A percentile compares a stretch with the other conserved stretches of the same genome.
Evolutionary conservation across 2,888 invertebrate species (phyloP).

Genomic region (Mythimna albipuncta): DNA sequence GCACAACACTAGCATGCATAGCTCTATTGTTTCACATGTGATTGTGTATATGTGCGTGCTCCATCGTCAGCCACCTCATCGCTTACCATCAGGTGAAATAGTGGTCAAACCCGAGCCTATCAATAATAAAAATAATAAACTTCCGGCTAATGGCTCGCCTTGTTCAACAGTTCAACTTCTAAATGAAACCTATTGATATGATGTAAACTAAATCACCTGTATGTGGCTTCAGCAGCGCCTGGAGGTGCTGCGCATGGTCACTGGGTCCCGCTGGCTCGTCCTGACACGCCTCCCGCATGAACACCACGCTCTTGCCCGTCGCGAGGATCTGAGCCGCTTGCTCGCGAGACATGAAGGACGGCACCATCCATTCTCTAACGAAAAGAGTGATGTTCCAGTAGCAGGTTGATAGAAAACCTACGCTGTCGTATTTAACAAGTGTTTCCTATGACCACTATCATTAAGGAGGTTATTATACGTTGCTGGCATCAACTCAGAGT

Average conservation of each 20-base stretch:
- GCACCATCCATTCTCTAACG: conserved; percentile 95
- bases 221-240: conserved; percentile 88
- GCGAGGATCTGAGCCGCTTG: conserved; percentile 97
- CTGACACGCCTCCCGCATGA: conserved; percentile 97
- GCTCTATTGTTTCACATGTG: too few relatives aligned
- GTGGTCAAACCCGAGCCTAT: too few relatives aligned
- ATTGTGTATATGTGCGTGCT: too few relatives aligned
- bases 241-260: conserved; percentile 91
- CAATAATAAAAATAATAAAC: too few relatives aligned
- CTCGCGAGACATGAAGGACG: conserved; percentile 96
- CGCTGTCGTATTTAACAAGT: background rate
- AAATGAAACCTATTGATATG: background rate
- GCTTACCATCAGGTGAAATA: too few relatives aligned
- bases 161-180: too few relatives aligned
- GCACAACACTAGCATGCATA: too few relatives aligned
- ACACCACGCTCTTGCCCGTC: conserved; percentile 99
- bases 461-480: background rate
- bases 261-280: conserved; percentile 92
- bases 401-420: background rate
- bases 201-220: conserved; percentile 63
- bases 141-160: too few relatives aligned
- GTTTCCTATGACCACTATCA: background rate
- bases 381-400: background rate
- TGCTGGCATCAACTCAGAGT: background rate
- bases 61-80: too few relatives aligned